Base-by-base conservation (phyloP, 2,888 invertebrate genomes). In the Caenorhabditis uteleia region DNA sequence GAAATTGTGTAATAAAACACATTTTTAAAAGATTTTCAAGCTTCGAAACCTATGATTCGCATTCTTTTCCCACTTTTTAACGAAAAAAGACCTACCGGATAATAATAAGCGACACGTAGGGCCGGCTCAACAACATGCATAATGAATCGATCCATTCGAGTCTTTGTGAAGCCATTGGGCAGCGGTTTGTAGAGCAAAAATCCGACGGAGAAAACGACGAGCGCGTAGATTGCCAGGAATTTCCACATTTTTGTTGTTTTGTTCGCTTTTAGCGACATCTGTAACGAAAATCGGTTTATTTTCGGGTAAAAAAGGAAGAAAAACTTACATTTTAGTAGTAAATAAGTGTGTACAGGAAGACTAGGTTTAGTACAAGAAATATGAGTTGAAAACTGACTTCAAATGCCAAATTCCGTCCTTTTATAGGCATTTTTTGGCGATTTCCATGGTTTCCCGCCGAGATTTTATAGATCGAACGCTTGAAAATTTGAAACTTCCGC, bases 91-190 rank as follows among this genome's bases (percentile, higher is more conserved):
- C 66, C 42, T 18, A 75, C 78, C 53, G 78, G 78, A 53, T 75
- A 78, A 34, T 70, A 71, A 50, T 77, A 77, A 14, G 66, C 56
- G 2, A 75, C 45, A 18, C 78, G 65, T 5, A 78, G 56, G 3
- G 61, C 65, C 34, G 71, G 68, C 36, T 78, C 78, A 27, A 73
- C 67, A 38, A 76, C 45, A 49, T 73, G 73, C 67, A 78, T 65
- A 1, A 70, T 67, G 20, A 60, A n/a, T 8, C 74, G 57, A 51
- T 76, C 75, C 48, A 70, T 45, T 21, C 46, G 38, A n/a, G 58
- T 55, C 12, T 58, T 60, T 4, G 70, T 68, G 44, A 77, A 67
- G 20, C 69, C 67, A 18, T 66, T 53, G 1, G 77, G 77, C 38
- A 77, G 53, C 6, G 77, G 77, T 34, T 61, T 54, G 58, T 76